These are phyloP conservation scores for Exephanes ischioxanthus DNA, from an alignment of 2,888 invertebrate species.

Conservation along the genomic window DNA sequence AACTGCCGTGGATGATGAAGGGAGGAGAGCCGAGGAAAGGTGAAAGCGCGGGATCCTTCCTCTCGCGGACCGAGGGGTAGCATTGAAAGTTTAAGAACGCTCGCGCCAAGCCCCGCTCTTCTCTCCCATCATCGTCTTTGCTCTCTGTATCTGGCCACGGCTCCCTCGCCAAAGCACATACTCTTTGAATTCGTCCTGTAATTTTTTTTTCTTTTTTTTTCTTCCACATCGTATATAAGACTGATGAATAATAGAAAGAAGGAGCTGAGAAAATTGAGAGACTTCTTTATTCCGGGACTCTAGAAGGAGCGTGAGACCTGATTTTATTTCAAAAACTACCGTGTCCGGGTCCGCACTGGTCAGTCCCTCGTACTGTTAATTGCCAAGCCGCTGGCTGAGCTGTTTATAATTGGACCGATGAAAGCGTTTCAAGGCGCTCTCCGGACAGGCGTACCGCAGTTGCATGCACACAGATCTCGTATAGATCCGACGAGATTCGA, in stretches of 20 bases:
- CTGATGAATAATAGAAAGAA: constrained; percentile 14
- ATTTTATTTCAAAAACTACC: not conserved
- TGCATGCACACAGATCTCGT: not conserved
- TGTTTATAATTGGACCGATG: not conserved
- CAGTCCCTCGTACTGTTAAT: not conserved
- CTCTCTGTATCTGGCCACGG: constrained; percentile 5
- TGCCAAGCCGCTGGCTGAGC: not conserved
- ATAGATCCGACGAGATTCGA: constrained; percentile 12
- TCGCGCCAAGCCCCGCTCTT: not conserved
- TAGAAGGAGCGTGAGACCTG: not conserved
- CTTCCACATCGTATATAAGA: not conserved
- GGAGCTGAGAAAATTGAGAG: constrained; percentile 2
- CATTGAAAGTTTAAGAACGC: constrained; percentile 38
- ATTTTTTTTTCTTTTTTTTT: not conserved
- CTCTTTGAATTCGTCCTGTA: constrained; percentile 25
- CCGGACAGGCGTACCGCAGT: not conserved
- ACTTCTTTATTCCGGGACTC: not conserved
- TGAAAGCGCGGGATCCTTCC: constrained; percentile 39
- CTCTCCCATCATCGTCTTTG: constrained; percentile 1
- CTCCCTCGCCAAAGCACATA: constrained; percentile 10
- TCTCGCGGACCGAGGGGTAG: not conserved
- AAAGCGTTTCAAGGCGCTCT: not conserved
- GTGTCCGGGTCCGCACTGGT: not conserved
- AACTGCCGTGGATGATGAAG: constrained; percentile 20
- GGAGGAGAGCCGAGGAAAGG: constrained; percentile 31